These are phyloP conservation scores for Acronicta alni DNA, from an alignment of 2,888 invertebrate species.

Conservation along the genomic window DNA sequence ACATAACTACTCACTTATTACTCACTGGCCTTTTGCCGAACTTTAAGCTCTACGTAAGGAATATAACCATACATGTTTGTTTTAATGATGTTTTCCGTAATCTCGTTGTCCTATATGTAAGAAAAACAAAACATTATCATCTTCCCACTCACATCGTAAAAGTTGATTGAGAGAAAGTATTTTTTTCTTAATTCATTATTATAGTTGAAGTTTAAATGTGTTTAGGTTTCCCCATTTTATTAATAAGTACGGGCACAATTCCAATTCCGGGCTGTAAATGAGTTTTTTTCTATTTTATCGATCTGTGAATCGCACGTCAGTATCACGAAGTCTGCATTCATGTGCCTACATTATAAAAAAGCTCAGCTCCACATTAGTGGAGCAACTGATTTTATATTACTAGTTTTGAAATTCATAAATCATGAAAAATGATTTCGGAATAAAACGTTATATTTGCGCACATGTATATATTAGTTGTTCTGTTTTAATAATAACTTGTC, in stretches of 20 bases:
- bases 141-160: constrained; percentile 41
- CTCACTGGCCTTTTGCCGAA: constrained; percentile 12
- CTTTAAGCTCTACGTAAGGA: constrained; percentile 6
- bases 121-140: constrained; percentile 39
- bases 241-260: constrained; percentile 37
- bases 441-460: constrained; percentile 14
- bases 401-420: constrained; percentile 15
- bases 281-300: constrained; percentile 17
- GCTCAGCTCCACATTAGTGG: constrained; percentile 11
- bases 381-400: constrained; percentile 1
- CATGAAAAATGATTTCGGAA: constrained; percentile 15
- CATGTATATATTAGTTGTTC: constrained; percentile 27
- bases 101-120: constrained; percentile 33
- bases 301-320: constrained; percentile 1
- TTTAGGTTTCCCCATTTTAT: constrained; percentile 17
- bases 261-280: constrained; percentile 25
- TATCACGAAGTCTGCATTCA: constrained; percentile 19
- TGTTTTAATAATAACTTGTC: constrained; percentile 31
- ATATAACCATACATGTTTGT: constrained; percentile 2
- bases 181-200: constrained; percentile 30
- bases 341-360: constrained; percentile 11
- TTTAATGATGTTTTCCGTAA: constrained; percentile 24
- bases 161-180: constrained; percentile 32
- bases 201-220: constrained; percentile 10
- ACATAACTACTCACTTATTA: constrained; percentile 41